Evolutionary conservation across 1,140 invertebrate species (phyloP).

Genomic region (Cydia amplana): DNA sequence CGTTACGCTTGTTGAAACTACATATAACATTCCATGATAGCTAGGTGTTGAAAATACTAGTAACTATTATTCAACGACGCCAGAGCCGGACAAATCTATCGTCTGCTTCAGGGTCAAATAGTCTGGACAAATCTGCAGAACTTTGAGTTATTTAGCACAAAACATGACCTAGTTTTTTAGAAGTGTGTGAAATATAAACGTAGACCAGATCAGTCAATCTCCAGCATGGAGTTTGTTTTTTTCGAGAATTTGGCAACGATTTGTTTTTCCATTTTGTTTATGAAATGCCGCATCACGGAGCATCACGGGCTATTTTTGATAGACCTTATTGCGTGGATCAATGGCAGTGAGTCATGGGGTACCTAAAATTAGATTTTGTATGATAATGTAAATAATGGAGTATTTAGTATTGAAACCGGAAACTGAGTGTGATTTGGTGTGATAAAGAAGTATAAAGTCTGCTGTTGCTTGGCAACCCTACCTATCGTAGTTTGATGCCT

Average conservation of each 20-base stretch:
- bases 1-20: background rate
- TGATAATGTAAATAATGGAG: background rate
- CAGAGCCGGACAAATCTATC: background rate
- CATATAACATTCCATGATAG: background rate
- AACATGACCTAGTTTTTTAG: background rate
- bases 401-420: no score
- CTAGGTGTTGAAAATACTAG: background rate
- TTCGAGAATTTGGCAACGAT: conserved; percentile 16
- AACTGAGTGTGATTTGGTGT: no score
- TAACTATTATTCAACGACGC: background rate
- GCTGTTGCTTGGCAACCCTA: no score
- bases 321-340: conserved; percentile 52
- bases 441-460: no score
- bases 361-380: conserved; percentile 47
- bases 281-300: conserved; percentile 40
- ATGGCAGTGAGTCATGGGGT: conserved; percentile 55
- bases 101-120: background rate
- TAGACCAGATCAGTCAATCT: conserved; percentile 12
- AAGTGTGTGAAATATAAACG: conserved; percentile 10
- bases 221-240: conserved; percentile 25
- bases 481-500: no score
- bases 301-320: conserved; percentile 41
- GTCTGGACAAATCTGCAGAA: conserved; percentile 4
- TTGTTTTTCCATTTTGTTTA: conserved; percentile 36
- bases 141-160: conserved; percentile 11